Evolutionary conservation across 2,113 vertebrate genomes (phyloP).

Genomic region (Xenus cinereus): DNA sequence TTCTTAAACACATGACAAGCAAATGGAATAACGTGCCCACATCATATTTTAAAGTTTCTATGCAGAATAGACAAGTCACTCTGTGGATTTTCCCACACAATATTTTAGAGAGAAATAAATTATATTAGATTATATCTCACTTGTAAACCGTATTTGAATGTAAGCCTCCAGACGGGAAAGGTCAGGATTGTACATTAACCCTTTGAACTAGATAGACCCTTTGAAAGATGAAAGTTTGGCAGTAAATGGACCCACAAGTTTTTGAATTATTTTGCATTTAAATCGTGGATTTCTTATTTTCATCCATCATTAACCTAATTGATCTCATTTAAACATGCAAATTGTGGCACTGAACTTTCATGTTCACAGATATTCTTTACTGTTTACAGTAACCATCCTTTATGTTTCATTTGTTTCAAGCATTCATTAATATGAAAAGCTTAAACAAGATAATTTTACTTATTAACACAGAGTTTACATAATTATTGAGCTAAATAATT

Average conservation of each 20-base stretch:
- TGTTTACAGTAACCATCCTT: slow-evolving; percentile 9
- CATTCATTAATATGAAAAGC: background rate
- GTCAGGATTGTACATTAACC: slow-evolving; percentile 43
- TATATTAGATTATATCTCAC: slow-evolving; percentile 13
- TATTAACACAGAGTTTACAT: background rate
- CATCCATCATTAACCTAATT: slow-evolving; percentile 72
- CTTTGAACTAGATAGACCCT: slow-evolving; percentile 35
- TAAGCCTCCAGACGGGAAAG: slow-evolving; percentile 38
- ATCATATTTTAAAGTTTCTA: background rate
- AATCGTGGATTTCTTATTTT: slow-evolving; percentile 67
- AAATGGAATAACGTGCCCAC: background rate
- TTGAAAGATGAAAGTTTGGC: slow-evolving; percentile 62
- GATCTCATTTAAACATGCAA: slow-evolving; percentile 67
- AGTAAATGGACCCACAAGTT: slow-evolving; percentile 56
- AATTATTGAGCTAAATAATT: slow-evolving; percentile 37
- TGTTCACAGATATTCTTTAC: slow-evolving; percentile 24
- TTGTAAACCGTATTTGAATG: slow-evolving; percentile 23
- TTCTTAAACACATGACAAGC: background rate
- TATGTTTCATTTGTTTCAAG: slow-evolving; percentile 22
- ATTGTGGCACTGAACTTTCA: slow-evolving; percentile 40
- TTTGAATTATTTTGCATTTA: slow-evolving; percentile 69
- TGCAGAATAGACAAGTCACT: background rate
- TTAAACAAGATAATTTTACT: slow-evolving; percentile 20
- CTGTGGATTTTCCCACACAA: background rate
- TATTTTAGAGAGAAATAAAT: slow-evolving; percentile 24